Base-by-base conservation (phyloP, 2,113 vertebrate species). In the Paramisgurnus dabryanus region DNA sequence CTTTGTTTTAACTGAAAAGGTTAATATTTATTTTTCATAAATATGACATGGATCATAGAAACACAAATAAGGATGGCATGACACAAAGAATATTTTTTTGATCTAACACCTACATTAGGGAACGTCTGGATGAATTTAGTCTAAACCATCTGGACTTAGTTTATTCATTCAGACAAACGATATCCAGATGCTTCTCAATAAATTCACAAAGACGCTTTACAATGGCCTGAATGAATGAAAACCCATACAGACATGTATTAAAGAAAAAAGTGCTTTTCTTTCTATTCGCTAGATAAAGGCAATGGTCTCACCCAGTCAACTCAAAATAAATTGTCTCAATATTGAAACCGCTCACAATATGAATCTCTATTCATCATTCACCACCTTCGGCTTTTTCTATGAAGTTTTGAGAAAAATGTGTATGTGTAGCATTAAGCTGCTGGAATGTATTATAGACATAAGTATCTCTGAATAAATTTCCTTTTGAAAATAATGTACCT, bases 141-240 rank as follows among this genome's bases (percentile, higher is more conserved):
- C n/a, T 22, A 61, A 73, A 45, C n/a, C 71, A 73, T 73, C 55
- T 73, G 40, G 71, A 73, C 7, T 60, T 60, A 7, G 71, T 73
- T 73, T 73, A 73, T 73, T 10, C 55, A 1, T 60, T 57, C 0
- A n/a, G 12, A 73, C 45, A 61, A 61, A 61, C 3, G 6, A 73
- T 15, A 12, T 60, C 71, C 71, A 73, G 39, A 73, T 73, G 55
- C 40, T 73, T 27, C 45, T 73, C 71, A 73, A 73, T 60, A 40
- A 60, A 60, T 73, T 43, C 55, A 58, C 39, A 22, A 45, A 22
- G 71, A 43, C 40, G 1, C n/a, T 58, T 40, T 45, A 73, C 55
- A 60, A 60, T 43, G n/a, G 41, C 53, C 70, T 13, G 40, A 18
- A 12, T 61, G 71, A 61, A 73, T 7, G 40, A 61, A 73, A 73